Evolutionary conservation across 2,113 vertebrate species (phyloP), one percentile per base, ranked within the genome.

Genomic region (Dipodomys merriami): DNA sequence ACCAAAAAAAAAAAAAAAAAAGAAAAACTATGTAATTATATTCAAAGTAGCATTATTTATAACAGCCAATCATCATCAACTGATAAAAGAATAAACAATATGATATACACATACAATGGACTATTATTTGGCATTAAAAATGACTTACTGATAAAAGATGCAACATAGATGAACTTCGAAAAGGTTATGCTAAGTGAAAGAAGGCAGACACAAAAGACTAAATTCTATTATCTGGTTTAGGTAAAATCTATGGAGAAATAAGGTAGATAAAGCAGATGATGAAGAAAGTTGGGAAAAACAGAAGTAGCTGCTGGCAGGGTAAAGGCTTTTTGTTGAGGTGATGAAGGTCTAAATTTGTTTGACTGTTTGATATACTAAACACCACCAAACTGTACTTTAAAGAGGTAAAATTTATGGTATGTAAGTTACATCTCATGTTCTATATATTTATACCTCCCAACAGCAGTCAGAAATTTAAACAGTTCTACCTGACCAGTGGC

Each of bases 301-400:
- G 15, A 13, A 89, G 3, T 53, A 29, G 74, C 23, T 86, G 18
- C 62, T 89, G 84, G 39, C 13, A 8, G 25, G 23, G 20, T n/a
- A 49, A 46, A 5, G 10, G 29, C 27, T 80, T 77, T 6, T 69
- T 84, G 30, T 23, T 20, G 15, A 11, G 67, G 39, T 73, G 74
- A 87, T 65, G 11, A 69, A 95, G 27, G 5, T 86, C 7, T 82
- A 64, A 23, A 83, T 92, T 88, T 94, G 33, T 90, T 72, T 68
- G 25, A 23, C 2, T 69, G 2, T 62, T 29, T 23, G 27, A 82
- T 68, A 84, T 29, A 91, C 6, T 44, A 84, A 90, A 80, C 78
- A 27, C 19, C 49, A 77, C 3, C 67, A 7, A 92, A 72, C 1
- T 84, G 1, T 39, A 88, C 16, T 82, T 80, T 49, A 68, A 72